Evolutionary conservation across 2,888 invertebrate genomes (phyloP), one percentile per base, ranked within the genome.

Genomic region (Eilema depressum): DNA sequence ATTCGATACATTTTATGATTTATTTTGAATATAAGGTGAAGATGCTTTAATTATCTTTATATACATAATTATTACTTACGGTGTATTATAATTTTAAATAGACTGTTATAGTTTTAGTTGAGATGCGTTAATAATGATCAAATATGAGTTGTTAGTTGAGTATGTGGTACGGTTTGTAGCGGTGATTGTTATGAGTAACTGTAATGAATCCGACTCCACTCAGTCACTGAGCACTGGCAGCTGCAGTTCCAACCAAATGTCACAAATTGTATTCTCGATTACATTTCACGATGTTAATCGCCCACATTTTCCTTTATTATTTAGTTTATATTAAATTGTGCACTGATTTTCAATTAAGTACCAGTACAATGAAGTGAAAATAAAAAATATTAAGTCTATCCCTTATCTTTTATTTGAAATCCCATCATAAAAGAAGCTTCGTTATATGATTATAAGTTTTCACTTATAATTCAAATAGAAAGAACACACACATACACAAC

Each of bases 41-140:
- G 93, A 95, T 94, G 95, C 95, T 95, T 95, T 95, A 95, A 95
- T 95, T 95, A 95, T 94, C 93, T 92, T 83, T 93, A 92, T 92
- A 93, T 90, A 88, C 82, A 90, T 92, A 89, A 89, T 92, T 91
- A 91, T 93, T 92, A 91, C 88, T 91, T 92, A 92, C 91, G 91
- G 90, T 93, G 93, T 95, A 95, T 92, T 93, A 94, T 94, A 93
- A 93, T 94, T 95, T 92, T 93, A 91, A 93, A 95, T 93, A 94
- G 95, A 95, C 95, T 95, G 95, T 95, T 95, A 95, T 95, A 95
- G 93, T 91, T 94, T 94, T 93, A 95, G 92, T 93, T 93, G 90
- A 88, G 85, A 85, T 88, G 87, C 81, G 91, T 92, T 90, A 86
- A 85, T 86, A 85, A 86, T 87, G 89, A 88, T 88, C 83, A 84